Percentiles rank a stretch among this genome's conserved stretches.
Conservation (phyloP, 2,888 invertebrate genomes). For the Drosophila phalerata region DNA sequence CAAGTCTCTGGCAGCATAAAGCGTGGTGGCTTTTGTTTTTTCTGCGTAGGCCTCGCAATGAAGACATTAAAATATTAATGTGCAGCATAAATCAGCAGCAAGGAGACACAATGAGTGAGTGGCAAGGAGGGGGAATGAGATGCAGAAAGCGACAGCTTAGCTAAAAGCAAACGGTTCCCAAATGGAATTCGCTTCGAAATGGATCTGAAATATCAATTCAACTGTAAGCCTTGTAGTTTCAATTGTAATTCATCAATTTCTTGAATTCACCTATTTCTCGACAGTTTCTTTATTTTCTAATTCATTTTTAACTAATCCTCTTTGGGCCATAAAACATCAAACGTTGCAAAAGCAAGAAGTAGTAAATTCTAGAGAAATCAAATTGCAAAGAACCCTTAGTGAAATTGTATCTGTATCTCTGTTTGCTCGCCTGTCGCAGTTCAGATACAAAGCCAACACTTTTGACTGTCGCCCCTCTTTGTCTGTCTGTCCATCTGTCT, state of each 20-base stretch:
- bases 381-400: constrained; percentile 18
- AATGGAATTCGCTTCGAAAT: constrained; percentile 3
- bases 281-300: neutral
- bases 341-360: too few species aligned
- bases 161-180: constrained; percentile 6
- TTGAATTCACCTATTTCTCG: too few species aligned
- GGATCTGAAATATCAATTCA: neutral
- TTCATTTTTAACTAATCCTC: neutral
- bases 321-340: too few species aligned
- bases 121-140: neutral
- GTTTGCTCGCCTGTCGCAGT: constrained; percentile 37
- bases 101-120: neutral
- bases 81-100: constrained; percentile 72
- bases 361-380: constrained; percentile 14
- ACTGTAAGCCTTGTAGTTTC: neutral
- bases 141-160: constrained; percentile 10
- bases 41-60: constrained; percentile 65
- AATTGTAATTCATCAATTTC: too few species aligned
- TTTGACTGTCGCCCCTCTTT: constrained; percentile 14
- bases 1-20: constrained; percentile 29
- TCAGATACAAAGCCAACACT: constrained; percentile 57
- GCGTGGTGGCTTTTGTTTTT: constrained; percentile 39
- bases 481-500: constrained; percentile 4
- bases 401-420: constrained; percentile 32
- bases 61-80: constrained; percentile 82